These are phyloP conservation scores for Pterocles orientalis DNA, from an alignment of 2,113 vertebrate genomes.

Conservation along the genomic window DNA sequence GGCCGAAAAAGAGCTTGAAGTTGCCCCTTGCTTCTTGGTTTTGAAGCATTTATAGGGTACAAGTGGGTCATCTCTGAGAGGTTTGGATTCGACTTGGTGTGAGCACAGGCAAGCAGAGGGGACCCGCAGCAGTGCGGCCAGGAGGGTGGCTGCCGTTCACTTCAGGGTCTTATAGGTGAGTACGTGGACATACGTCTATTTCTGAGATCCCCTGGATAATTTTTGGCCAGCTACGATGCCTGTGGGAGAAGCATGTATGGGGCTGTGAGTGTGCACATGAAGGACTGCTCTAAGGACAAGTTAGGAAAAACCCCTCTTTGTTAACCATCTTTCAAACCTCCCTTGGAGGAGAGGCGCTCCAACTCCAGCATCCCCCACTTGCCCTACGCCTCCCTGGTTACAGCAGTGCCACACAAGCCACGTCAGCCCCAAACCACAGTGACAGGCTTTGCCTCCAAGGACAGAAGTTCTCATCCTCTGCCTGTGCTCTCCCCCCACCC, in stretches of 20 bases:
- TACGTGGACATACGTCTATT: rapidly evolving
- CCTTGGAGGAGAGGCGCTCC: background rate
- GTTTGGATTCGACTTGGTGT: background rate
- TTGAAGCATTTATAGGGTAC: background rate
- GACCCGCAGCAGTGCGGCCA: rapidly evolving
- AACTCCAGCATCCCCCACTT: rapidly evolving
- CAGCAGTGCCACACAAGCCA: background rate
- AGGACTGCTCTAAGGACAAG: background rate
- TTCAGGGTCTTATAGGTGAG: background rate
- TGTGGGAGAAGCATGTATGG: background rate
- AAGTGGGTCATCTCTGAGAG: background rate
- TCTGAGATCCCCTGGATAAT: background rate
- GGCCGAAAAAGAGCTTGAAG: background rate
- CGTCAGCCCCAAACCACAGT: background rate
- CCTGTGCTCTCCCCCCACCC: background rate
- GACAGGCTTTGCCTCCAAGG: background rate
- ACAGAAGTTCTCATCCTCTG: background rate
- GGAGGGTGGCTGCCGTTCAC: background rate
- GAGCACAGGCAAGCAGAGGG: background rate
- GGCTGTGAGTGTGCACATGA: rapidly evolving
- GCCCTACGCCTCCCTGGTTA: background rate
- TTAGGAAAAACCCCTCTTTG: background rate
- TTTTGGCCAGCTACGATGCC: background rate
- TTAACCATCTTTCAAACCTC: background rate
- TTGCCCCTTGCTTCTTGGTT: background rate